These are phyloP conservation scores for Semnornis frantzii DNA, from an alignment of 2,113 vertebrate species.

Conservation along the genomic window DNA sequence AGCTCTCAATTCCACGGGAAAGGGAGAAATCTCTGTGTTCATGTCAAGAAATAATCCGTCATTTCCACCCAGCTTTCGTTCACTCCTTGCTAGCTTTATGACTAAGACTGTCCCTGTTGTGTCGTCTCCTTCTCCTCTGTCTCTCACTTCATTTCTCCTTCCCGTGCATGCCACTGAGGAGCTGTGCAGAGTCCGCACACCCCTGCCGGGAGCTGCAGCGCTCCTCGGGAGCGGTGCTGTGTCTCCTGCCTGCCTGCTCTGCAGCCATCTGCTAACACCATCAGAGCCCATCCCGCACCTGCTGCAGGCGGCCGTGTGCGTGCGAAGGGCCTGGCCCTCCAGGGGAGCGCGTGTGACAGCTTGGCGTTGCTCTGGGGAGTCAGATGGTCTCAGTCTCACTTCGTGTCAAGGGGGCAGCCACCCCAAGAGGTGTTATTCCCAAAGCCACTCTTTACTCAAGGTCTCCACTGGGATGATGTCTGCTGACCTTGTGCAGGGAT, in stretches of 20 bases:
- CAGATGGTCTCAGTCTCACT: background rate
- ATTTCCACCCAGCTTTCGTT: background rate
- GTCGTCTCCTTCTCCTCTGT: background rate
- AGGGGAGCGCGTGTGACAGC: background rate
- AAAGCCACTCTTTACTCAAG: background rate
- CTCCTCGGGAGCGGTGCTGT: background rate
- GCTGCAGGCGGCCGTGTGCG: background rate
- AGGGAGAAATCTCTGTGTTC: background rate
- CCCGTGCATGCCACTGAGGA: background rate
- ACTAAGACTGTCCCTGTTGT: background rate
- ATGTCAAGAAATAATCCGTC: background rate
- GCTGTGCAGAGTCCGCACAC: accelerated
- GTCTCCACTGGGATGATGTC: background rate
- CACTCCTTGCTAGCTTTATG: background rate
- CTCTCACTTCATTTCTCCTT: background rate
- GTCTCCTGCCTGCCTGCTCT: background rate
- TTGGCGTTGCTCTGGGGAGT: background rate
- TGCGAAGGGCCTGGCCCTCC: background rate
- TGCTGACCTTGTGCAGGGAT: background rate
- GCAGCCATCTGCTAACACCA: background rate
- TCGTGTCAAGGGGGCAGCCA: accelerated
- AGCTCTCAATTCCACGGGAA: background rate
- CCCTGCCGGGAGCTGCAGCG: background rate
- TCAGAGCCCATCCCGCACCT: background rate
- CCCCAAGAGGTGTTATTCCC: background rate